Base-by-base conservation (phyloP, 1,140 invertebrate genomes). In the Lepidurus packardi region DNA sequence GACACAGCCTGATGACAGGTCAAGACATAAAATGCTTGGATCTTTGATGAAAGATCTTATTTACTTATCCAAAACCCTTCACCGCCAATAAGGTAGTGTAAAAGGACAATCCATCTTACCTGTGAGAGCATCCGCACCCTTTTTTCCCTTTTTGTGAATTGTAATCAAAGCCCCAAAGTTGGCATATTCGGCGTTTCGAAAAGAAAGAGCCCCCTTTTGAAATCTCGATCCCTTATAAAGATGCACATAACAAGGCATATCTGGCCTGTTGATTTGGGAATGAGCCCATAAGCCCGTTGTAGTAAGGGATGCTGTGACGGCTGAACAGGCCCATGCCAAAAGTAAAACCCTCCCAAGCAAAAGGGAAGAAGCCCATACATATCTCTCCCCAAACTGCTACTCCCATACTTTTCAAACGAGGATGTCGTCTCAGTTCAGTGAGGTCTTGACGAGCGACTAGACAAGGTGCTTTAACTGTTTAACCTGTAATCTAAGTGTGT, bases 191-290 rank as follows among this genome's bases (percentile, higher is more conserved):
- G 45, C 53, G 53, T 65, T 65, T 65, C 16, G 53, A 7, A 65
- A 21, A 11, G 21, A 65, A 16, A 65, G 21, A 65, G 53, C 53
- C 53, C 53, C 53, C 53, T 65, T 65, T 65, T 7, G 53, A 65
- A 65, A 65, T 65, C 13, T 65, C 21, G 53, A 65, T 65, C 53
- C 53, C 53, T 65, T 65, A 65, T 65, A 65, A 65, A 65, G 53
- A 65, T 65, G 53, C 53, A 65, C 53, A 65, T 65, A 65, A 65
- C 53, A 65, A 65, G 53, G 53, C 53, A 65, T 65, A 65, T 65
- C 53, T 65, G 1, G 53, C 53, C 53, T 65, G 53, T 65, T 65
- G 53, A 65, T 65, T 65, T 65, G 53, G 53, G 53, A 21, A 65
- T n/a, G 53, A 65, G 53, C 53, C 53, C 53, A 16, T 65, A 65